A percentile compares a stretch with the other conserved stretches of the same genome.
Evolutionary conservation across 2,113 vertebrate species (phyloP).

Genomic region (Lepus timidus): DNA sequence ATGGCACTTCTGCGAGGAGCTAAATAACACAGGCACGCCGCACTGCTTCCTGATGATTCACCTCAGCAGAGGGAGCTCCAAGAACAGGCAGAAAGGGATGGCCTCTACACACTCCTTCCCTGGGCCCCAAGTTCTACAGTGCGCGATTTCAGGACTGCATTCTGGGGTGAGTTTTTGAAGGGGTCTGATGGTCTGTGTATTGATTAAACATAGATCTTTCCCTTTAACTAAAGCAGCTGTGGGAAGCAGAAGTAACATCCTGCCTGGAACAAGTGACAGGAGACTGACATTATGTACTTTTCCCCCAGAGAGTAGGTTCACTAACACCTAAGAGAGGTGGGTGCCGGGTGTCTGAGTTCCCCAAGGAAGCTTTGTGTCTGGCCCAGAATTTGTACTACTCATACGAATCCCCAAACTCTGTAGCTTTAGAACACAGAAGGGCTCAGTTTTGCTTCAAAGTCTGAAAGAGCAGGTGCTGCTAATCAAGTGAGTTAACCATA

Average conservation of each 20-base stretch:
- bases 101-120: neutral
- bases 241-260: neutral
- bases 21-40: slow-evolving; percentile 53
- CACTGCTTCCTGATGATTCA: slow-evolving; percentile 73
- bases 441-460: neutral
- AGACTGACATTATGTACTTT: neutral
- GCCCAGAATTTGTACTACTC: neutral
- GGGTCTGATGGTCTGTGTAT: neutral
- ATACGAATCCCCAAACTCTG: neutral
- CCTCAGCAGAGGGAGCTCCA: slow-evolving; percentile 16
- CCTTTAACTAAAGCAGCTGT: neutral
- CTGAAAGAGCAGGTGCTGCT: neutral
- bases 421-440: neutral
- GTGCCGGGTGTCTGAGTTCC: neutral
- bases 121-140: neutral
- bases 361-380: neutral
- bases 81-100: neutral
- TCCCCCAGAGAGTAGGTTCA: neutral
- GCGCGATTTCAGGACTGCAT: neutral
- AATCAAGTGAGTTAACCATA: neutral
- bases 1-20: slow-evolving; percentile 67
- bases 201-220: slow-evolving; percentile 9
- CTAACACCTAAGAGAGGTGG: neutral
- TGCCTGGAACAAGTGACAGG: neutral
- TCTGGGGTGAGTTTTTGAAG: neutral